A percentile compares a stretch with the other conserved stretches of the same genome.
Evolutionary conservation across 2,888 invertebrate species (phyloP).

Genomic region (Chalcosyrphus nemorum): DNA sequence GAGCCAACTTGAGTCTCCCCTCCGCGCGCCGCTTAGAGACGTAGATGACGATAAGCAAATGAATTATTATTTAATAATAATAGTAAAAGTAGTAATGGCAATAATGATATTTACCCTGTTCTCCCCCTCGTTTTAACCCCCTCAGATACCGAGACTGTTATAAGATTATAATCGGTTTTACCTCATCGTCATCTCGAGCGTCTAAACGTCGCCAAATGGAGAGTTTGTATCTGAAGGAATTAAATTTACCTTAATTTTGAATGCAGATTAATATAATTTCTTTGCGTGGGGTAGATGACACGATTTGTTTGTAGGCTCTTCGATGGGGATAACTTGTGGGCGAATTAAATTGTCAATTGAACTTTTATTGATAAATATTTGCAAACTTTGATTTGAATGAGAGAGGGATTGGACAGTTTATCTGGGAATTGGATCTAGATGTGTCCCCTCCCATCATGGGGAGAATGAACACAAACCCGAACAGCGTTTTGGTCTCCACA

Average conservation of each 20-base stretch:
- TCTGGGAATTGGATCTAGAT: too few relatives aligned
- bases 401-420: neutral
- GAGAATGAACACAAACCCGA: too few relatives aligned
- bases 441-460: too few relatives aligned
- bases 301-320: neutral
- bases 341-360: neutral
- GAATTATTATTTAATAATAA: constrained; percentile 67
- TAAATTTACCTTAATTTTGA: neutral
- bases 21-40: neutral
- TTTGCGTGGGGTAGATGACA: neutral
- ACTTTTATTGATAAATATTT: neutral
- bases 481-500: too few relatives aligned
- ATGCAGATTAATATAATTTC: neutral
- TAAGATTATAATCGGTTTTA: constrained; percentile 3
- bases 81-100: constrained; percentile 49
- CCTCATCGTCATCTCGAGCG: neutral
- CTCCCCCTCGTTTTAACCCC: neutral
- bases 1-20: neutral
- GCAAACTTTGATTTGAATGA: neutral
- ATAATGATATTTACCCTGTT: constrained; percentile 40
- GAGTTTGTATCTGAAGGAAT: neutral
- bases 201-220: neutral
- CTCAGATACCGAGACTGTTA: neutral
- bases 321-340: neutral
- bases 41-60: constrained; percentile 55